Evolutionary conservation across 53 echinoderm and acorn worm species (phyloP).

Genomic region (Astropecten irregularis): DNA sequence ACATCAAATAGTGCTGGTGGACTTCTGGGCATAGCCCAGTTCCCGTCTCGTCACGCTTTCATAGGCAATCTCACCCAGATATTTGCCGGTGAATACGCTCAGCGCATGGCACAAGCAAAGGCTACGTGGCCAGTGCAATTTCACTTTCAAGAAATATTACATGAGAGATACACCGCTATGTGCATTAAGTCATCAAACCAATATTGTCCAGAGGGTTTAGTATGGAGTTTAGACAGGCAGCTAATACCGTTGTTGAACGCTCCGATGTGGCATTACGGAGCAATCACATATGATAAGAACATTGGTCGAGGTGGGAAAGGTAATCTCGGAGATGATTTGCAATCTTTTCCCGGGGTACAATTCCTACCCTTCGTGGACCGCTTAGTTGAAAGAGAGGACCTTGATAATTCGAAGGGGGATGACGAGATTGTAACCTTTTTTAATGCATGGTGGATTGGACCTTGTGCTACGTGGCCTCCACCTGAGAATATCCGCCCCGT

Average conservation of each 20-base stretch:
- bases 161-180: too few species aligned
- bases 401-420: background rate
- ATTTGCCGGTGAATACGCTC: too few species aligned
- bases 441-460: constrained; percentile 2
- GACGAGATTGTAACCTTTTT: background rate
- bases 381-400: background rate
- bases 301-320: background rate
- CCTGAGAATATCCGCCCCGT: constrained; percentile 1
- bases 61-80: too few species aligned
- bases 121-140: too few species aligned
- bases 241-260: background rate
- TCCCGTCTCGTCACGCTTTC: background rate
- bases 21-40: background rate
- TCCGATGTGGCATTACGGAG: background rate
- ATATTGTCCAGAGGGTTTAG: too few species aligned
- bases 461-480: background rate
- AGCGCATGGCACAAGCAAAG: too few species aligned
- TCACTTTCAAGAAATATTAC: too few species aligned
- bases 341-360: background rate
- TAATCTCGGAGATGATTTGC: constrained; percentile 17
- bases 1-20: background rate
- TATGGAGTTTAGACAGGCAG: background rate
- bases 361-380: constrained; percentile 27
- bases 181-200: too few species aligned
- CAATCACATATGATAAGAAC: background rate